Evolutionary conservation across 1,140 invertebrate genomes (phyloP).

Genomic region (Nephila pilipes): DNA sequence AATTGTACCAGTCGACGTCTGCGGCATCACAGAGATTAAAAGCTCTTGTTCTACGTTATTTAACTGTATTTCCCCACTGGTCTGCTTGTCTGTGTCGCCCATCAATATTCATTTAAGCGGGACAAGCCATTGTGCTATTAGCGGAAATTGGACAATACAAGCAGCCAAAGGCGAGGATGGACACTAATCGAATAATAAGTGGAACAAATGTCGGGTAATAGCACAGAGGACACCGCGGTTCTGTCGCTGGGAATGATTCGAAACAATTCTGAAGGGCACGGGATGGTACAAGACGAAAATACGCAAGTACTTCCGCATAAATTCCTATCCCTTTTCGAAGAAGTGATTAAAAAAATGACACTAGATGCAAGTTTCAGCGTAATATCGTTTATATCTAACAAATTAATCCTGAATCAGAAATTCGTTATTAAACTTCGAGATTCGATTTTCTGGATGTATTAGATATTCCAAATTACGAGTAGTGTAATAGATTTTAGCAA

Average conservation of each 20-base stretch:
- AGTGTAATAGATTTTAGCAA: no score
- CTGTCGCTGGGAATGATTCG: background rate
- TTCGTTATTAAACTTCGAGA: no score
- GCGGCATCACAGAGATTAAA: background rate
- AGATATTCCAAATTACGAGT: no score
- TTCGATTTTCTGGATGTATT: no score
- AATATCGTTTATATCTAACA: no score
- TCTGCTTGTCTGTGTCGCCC: background rate
- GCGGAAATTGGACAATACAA: constrained; percentile 22
- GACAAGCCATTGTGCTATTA: background rate
- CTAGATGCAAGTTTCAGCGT: no score
- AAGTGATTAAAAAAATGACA: no score
- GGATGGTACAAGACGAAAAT: no score
- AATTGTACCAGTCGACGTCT: background rate
- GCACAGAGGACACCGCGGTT: background rate
- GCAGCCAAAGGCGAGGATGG: background rate
- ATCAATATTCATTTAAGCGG: constrained; percentile 9
- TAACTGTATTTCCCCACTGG: background rate
- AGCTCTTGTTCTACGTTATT: background rate
- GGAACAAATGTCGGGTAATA: background rate
- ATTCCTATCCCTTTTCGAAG: no score
- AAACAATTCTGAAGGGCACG: background rate
- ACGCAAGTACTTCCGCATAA: no score
- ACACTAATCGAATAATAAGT: constrained; percentile 24
- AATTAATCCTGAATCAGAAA: no score